Evolutionary conservation across 2,797 vertebrate species (phyloP).

Genomic region (Macropus fuliginosus): DNA sequence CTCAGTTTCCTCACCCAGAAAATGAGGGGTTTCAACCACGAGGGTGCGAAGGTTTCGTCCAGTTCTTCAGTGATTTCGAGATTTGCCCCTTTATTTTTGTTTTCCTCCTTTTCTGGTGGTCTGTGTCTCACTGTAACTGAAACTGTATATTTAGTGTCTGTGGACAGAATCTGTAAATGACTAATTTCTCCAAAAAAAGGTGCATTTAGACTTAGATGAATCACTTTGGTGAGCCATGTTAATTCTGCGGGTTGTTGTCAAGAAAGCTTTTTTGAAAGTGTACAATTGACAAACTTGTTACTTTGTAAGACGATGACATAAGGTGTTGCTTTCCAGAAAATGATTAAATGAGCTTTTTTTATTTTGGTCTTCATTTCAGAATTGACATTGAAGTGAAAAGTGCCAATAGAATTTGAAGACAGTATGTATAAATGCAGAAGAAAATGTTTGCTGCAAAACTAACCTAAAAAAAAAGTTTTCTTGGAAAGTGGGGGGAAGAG

Average conservation of each 20-base stretch:
- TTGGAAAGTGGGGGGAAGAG: not conserved
- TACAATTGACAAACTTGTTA: constrained; percentile 50
- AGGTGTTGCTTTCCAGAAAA: not conserved
- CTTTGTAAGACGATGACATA: constrained; percentile 6
- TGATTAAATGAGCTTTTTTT: not conserved
- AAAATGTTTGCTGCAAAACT: not conserved
- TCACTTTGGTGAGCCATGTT: constrained; percentile 67
- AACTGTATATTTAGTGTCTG: not conserved
- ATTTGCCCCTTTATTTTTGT: too few species aligned
- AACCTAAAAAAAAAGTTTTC: not conserved
- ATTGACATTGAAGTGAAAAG: not conserved
- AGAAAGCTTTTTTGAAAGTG: constrained; percentile 69
- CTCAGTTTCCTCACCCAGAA: not conserved
- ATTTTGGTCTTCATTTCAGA: not conserved
- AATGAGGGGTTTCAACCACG: not conserved
- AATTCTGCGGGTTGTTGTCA: constrained; percentile 68
- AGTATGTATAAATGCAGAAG: not conserved
- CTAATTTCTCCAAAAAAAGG: constrained; percentile 45
- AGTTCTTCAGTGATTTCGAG: not conserved
- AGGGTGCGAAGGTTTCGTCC: not conserved
- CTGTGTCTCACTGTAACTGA: too few species aligned
- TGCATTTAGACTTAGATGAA: constrained; percentile 64
- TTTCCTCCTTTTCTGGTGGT: not conserved
- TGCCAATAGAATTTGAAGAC: not conserved
- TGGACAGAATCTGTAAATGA: not conserved